Evolutionary conservation across 1,140 invertebrate species (phyloP), one percentile per base, ranked within the genome.

Genomic region (Bombus pascuorum): DNA sequence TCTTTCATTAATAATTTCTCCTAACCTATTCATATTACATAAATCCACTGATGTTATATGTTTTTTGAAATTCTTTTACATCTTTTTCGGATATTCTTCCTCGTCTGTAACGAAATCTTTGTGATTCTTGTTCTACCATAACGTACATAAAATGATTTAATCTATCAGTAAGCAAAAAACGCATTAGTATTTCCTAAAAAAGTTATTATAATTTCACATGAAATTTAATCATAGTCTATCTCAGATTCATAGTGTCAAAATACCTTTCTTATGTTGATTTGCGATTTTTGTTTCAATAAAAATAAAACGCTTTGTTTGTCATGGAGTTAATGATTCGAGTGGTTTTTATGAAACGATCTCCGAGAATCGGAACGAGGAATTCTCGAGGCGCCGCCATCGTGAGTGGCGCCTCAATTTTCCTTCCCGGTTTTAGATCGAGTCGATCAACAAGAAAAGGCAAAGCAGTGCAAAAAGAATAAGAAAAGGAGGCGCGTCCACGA

Each of bases 401-500:
- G 2, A 71, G 79, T 80, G 87, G 75, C 85, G 75, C 71, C 62
- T 86, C 77, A 71, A 72, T 87, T 86, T 74, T 75, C 32, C 59
- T 9, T 13, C 47, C 73, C n/a, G 59, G 57, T 76, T 37, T 37
- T 53, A 42, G 47, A 81, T 84, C 76, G 39, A 28, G 12, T 32
- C 77, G 32, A 83, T 68, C 76, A 47, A 25, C 32, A 53, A 62
- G n/a, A 85, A 85, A 73, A 86, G 39, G 81, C 44, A 44, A 71
- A 85, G 59, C 57, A 39, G 53, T 42, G 47, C 42, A 66, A 72
- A 62, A 37, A 53, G 42, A 81, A 85, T n/a, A 57, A 62, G 57
- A 75, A 84, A 85, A 83, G 88, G 83, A 88, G 89, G 89, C 77
- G 66, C 81, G 85, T 84, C 59, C 86, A 86, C 75, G 87, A 91